A percentile compares a stretch with the other conserved stretches of the same genome.
These are phyloP conservation scores for Brachyhypopomus gauderio DNA, from an alignment of 2,113 vertebrate species.

Conservation along the genomic window DNA sequence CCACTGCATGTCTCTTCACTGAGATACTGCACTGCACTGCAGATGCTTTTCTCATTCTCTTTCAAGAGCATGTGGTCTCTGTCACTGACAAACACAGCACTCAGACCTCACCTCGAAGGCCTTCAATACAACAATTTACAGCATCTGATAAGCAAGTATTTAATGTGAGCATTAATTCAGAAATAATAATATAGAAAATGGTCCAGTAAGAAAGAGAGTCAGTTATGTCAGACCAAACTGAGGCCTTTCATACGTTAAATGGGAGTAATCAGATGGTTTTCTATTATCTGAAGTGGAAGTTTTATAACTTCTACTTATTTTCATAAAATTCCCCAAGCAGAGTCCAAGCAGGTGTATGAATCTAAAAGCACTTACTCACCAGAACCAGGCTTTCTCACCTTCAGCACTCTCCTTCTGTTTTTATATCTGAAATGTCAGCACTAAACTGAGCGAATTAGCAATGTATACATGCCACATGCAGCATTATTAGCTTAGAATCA, in stretches of 20 bases:
- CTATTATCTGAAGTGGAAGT: not conserved
- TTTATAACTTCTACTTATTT: not conserved
- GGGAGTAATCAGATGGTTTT: too few relatives aligned
- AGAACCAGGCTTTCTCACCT: not conserved
- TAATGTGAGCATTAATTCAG: not conserved
- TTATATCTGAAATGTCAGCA: not conserved
- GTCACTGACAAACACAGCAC: not conserved
- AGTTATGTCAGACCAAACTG: too few relatives aligned
- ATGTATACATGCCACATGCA: not conserved
- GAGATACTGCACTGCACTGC: too few relatives aligned
- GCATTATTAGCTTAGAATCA: not conserved
- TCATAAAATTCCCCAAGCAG: not conserved
- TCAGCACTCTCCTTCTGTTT: not conserved
- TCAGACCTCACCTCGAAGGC: not conserved
- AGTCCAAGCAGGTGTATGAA: not conserved
- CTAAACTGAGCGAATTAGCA: not conserved
- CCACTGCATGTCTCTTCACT: too few relatives aligned
- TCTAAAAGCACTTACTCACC: not conserved
- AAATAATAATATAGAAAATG: not conserved
- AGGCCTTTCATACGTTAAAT: too few relatives aligned
- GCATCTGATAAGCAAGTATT: not conserved
- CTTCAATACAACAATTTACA: not conserved
- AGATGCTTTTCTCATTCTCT: not conserved
- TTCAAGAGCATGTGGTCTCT: conserved; percentile 13
- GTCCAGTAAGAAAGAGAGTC: not conserved